Evolutionary conservation across 2,113 vertebrate species (phyloP).

Genomic region (Calypte anna): DNA sequence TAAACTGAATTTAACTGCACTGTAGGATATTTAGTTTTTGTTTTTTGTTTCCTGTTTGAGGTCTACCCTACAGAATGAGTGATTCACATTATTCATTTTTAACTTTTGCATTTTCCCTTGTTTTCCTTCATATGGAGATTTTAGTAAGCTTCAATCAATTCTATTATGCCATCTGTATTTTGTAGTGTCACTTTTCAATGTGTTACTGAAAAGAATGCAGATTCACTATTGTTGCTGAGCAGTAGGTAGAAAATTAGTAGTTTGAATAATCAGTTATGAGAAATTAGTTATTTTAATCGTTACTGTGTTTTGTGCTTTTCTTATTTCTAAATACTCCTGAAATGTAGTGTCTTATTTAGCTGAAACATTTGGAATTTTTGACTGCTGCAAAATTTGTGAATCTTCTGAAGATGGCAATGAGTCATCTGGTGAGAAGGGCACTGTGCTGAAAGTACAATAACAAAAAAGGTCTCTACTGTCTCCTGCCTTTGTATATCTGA

Average conservation of each 20-base stretch:
- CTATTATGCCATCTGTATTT: not conserved
- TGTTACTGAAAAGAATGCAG: conserved; percentile 3
- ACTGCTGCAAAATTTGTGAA: conserved; percentile 16
- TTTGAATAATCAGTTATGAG: not conserved
- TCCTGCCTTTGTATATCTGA: conserved; percentile 61
- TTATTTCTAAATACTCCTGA: conserved; percentile 46
- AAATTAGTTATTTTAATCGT: conserved; percentile 16
- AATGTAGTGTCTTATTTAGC: conserved; percentile 10
- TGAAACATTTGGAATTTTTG: conserved; percentile 42
- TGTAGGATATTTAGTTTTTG: not conserved
- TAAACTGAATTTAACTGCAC: not conserved
- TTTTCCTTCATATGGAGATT: not conserved
- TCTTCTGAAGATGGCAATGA: conserved; percentile 51
- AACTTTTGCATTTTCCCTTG: not conserved
- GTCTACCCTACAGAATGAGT: not conserved
- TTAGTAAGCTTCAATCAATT: not conserved
- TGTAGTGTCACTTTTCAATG: not conserved
- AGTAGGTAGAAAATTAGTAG: conserved; percentile 7
- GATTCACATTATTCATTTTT: not conserved
- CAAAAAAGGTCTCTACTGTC: conserved; percentile 18
- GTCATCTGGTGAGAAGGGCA: conserved; percentile 42
- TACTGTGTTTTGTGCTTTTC: conserved; percentile 30
- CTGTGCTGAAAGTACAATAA: conserved; percentile 31
- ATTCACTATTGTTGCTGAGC: not conserved
- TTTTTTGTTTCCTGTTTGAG: not conserved